Evolutionary conservation across 2,113 vertebrate genomes (phyloP), one percentile per base, ranked within the genome.

Genomic region (Brevimyrus niger): DNA sequence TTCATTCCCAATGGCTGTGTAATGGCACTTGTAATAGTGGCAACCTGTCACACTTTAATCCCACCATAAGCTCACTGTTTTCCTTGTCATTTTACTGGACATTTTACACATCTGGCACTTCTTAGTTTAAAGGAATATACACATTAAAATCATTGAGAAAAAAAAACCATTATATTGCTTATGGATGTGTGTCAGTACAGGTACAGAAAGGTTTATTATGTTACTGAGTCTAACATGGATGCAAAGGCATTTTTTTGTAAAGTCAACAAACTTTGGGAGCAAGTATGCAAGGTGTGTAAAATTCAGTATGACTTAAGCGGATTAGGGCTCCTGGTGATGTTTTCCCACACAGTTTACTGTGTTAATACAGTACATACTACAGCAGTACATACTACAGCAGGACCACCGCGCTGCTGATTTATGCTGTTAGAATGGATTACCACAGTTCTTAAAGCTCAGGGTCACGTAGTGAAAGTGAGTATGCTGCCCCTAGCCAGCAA

Each of bases 401-500:
- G 23, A 1, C 23, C 44, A n/a, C 21, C 17, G 11, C n/a, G 10
- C 38, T 0, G 44, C 82, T 84, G 82, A 84, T 47, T 84, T 84
- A 47, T 46, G 82, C 82, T 23, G 82, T 84, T 84, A 84, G 42
- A n/a, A 47, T 47, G 42, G 21, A 46, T 84, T 46, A 44, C n/a
- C 44, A 47, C 42, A 84, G 44, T 84, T 84, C 21, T 23, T 3
- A 50, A 88, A 73, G 55, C 89, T 89, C 46, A 69, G 88, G 90
- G 76, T 89, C 89, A 69, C 47, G 58, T 84, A 84, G 27, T 44
- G 69, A 35, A 55, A 90, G 89, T 51, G 84, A 88, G 88, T 90
- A 53, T 47, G 21, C 11, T 3, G 87, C 89, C 83, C 73, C 69
- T 13, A 48, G 84, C 82, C 47, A 53, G 38, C 23, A 80, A 55